phyloP scores from a whole-genome alignment of 2,888 invertebrate genomes.

The Melangyna quadrimaculata region DNA sequence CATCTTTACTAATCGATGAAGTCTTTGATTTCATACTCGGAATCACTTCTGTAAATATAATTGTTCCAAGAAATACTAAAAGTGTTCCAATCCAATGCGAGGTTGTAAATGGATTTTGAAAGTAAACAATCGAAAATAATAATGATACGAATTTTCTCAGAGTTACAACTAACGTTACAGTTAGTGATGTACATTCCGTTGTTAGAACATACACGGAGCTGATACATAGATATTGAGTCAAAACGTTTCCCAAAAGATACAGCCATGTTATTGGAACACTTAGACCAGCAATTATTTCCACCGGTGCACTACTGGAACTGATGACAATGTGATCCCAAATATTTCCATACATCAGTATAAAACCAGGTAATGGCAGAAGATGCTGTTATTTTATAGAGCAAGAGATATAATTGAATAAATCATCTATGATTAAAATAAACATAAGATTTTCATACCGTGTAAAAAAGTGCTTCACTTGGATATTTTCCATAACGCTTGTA shows the following conservation, averaged over 20 bases:
- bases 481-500: slow-evolving; percentile 94
- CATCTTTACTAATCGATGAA: background rate
- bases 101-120: slow-evolving; percentile 95
- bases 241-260: slow-evolving; percentile 90
- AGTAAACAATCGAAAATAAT: slow-evolving; percentile 95
- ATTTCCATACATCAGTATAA: slow-evolving; percentile 89
- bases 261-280: slow-evolving; percentile 89
- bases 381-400: slow-evolving; percentile 84
- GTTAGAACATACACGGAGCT: slow-evolving; percentile 96
- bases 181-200: slow-evolving; percentile 95
- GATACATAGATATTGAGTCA: slow-evolving; percentile 97
- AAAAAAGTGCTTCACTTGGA: slow-evolving; percentile 93
- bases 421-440: background rate
- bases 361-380: slow-evolving; percentile 93
- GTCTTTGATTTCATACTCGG: slow-evolving; percentile 80
- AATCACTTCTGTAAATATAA: slow-evolving; percentile 92
- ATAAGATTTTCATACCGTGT: slow-evolving; percentile 83
- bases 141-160: slow-evolving; percentile 96
- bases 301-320: slow-evolving; percentile 85
- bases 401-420: background rate
- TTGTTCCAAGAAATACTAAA: slow-evolving; percentile 95
- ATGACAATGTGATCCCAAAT: slow-evolving; percentile 89
- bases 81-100: slow-evolving; percentile 95
- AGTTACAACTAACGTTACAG: slow-evolving; percentile 97
- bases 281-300: slow-evolving; percentile 82